phyloP scores from a whole-genome alignment of 1,140 invertebrate genomes.

The Chironomus tepperi region DNA sequence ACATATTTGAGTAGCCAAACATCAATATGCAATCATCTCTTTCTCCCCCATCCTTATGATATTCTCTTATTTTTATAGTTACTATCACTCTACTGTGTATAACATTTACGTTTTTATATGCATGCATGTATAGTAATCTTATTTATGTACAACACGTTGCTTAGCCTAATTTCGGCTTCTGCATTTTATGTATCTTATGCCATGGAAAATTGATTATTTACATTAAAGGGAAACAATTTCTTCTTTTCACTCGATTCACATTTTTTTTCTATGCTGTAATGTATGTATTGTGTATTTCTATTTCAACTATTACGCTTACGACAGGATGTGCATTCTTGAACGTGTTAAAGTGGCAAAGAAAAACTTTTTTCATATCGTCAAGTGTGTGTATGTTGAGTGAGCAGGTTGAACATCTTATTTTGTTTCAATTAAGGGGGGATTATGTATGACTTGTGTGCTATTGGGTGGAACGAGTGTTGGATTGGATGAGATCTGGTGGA shows the following conservation, averaged over 20 bases:
- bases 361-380: not conserved
- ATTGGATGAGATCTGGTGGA: not conserved
- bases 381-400: not conserved
- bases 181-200: conserved; percentile 5
- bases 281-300: not conserved
- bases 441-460: not conserved
- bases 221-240: conserved; percentile 10
- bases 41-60: not conserved
- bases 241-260: not conserved
- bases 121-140: not conserved
- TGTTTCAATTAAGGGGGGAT: conserved; percentile 3
- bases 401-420: conserved; percentile 8
- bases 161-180: conserved; percentile 7
- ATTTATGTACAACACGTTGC: not conserved
- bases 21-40: conserved; percentile 15
- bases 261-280: no score
- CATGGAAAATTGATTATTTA: conserved; percentile 20
- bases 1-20: not conserved
- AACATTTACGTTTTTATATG: not conserved
- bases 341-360: conserved; percentile 1
- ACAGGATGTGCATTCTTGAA: conserved; percentile 6
- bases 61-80: not conserved
- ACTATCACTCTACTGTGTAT: no score
- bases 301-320: conserved; percentile 2
- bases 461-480: not conserved